Evolutionary conservation across 2,888 invertebrate species (phyloP), one percentile per base, ranked within the genome.

Genomic region (Cylloceria caligata): DNA sequence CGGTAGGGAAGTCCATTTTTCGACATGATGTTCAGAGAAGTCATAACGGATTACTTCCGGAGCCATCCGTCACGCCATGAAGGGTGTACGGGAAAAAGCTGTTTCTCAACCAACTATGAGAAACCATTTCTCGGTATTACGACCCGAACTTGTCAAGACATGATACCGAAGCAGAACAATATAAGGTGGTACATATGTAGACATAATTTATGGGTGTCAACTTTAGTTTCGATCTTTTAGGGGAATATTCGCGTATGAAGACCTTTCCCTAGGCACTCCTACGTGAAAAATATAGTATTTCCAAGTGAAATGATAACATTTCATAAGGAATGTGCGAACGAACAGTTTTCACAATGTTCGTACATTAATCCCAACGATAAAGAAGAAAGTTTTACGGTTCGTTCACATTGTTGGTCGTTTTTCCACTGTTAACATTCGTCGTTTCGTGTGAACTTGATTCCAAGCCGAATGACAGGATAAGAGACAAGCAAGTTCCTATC

Each of bases 31-130:
- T 42, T 64, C 65, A 34, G 49, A 9, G 13, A 2, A 34, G 34
- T 42, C 36, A 9, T 62, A 52, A 74, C n/a, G 52, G 73, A 68
- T 68, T 57, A 4, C 16, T 24, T 19, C 13, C n/a, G 55, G 21
- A 27, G 62, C 39, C 9, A 11, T 19, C 13, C 16, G 16, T 7
- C 9, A 3, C 39, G 36, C n/a, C 11, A 7, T 74, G 39, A 57
- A 27, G 55, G 52, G 55, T 55, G 30, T 19, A 19, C 9, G 27
- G 21, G 21, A 24, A 68, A 34, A 11, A 68, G 52, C 27, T 27
- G 34, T 42, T 65, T 42, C 42, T 74, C 42, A 74, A 52, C 39
- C 13, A 65, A 64, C 64, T 52, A 24, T 6, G 52, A 13, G n/a
- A 21, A 55, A 21, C 16, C 49, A 47, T 52, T 30, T 34, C 49